Percentiles rank a stretch among this genome's conserved stretches.
phyloP scores from a whole-genome alignment of 2,888 invertebrate species.

The Pristionchus fissidentatus region DNA sequence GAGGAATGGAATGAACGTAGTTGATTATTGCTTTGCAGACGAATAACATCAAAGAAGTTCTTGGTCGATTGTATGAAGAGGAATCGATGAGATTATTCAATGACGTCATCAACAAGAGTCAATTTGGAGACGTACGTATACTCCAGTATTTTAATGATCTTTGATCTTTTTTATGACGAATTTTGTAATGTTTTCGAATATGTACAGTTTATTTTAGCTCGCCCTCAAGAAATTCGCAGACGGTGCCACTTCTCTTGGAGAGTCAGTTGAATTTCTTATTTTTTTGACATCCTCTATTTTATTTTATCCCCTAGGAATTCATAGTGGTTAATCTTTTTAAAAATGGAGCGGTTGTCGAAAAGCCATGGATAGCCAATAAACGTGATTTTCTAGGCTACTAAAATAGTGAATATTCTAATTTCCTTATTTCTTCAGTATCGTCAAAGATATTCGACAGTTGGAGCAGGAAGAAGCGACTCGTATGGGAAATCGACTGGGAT shows the following conservation, averaged over 20 bases:
- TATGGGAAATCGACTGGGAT: neutral
- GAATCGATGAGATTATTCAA: constrained; percentile 40
- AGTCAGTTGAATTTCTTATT: neutral
- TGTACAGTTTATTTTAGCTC: neutral
- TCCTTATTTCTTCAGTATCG: neutral
- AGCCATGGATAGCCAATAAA: too few species aligned
- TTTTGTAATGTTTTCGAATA: neutral
- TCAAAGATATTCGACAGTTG: neutral
- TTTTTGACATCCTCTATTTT: too few species aligned
- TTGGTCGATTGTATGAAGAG: constrained; percentile 25
- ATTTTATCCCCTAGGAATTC: too few species aligned
- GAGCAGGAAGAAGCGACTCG: neutral
- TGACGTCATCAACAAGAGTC: constrained; percentile 11
- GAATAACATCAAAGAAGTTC: neutral
- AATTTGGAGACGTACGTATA: neutral
- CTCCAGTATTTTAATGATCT: neutral
- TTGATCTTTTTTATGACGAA: neutral
- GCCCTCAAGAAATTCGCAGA: neutral
- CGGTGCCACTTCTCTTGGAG: neutral
- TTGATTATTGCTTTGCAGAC: neutral
- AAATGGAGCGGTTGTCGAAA: too few species aligned
- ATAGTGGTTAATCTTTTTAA: neutral
- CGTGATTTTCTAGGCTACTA: too few species aligned
- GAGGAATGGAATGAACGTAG: neutral
- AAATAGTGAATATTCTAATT: neutral